Evolutionary conservation across 2,797 vertebrate species (phyloP), one percentile per base, ranked within the genome.

Genomic region (Atherinosoma microstoma): DNA sequence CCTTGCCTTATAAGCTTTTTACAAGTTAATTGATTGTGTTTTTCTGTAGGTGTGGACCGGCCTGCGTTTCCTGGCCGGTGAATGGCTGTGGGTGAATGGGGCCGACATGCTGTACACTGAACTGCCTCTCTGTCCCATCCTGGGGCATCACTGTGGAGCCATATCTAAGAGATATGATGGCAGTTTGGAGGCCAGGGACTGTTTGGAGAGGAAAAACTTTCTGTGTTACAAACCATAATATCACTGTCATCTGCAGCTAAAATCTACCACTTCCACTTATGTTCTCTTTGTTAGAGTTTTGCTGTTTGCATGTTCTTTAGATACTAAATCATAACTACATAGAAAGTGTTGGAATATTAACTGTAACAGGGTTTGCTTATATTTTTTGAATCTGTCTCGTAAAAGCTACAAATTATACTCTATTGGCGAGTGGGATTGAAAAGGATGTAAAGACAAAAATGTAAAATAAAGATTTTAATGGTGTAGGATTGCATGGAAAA

Each of bases 51-150:
- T 89, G 67, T 91, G 88, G 89, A 22, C 51, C 0, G 84, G 87
- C 15, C 86, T 92, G 27, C 79, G 70, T 34, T 92, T 83, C 75
- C 78, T 92, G 76, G 84, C 71, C 0, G 79, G 70, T 47, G 0
- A 47, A 0, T 92, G 90, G 90, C 29, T 88, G 58, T 92, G 88
- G 88, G 35, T 87, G 27, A 83, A 92, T 18, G 8, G 49, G 6
- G 58, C 24, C 35, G 22, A 20, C 0, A 0, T 86, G 69, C 1
- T 1, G 47, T 49, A 76, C 72, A 0, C 71, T 5, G 67, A 72
- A 49, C 70, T 86, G 64, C 76, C 86, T 0, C 0, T 0, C 38
- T 90, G 86, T 69, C 87, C 88, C 24, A 0, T 11, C 30, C 8
- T 9, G 10, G 0, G 12, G 12, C 72, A 67, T 15, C 11, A 9